Base-by-base conservation (phyloP, 2,888 invertebrate species). In the Brachylomia viminalis region DNA sequence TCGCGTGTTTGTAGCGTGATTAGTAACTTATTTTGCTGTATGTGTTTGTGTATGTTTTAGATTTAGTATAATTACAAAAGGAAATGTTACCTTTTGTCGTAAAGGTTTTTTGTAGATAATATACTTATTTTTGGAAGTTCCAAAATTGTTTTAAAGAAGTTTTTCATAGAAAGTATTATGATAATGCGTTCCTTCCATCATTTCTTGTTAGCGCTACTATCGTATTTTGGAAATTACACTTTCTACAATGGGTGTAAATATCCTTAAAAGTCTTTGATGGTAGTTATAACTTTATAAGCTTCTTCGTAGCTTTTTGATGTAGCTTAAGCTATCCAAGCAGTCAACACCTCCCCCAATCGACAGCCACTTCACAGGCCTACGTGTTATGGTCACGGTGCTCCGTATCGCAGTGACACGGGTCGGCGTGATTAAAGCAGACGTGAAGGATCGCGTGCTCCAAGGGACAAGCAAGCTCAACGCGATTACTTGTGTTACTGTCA, bases 1-100 rank as follows among this genome's bases (percentile, higher is more conserved):
- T 85, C 42, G 82, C 86, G 83, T 82, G 83, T 74, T 64, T 42
- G 47, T 17, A 59, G 42, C 54, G 58, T 67, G 66, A 84, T 80
- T 80, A 67, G 59, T 79, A 67, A 67, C 69, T 79, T 45, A 45
- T 42, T 84, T 84, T 69, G 56, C 13, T 79, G 15, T 58, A 27
- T 62, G n/a, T 20, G 20, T 59, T 17, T 52, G 20, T 59, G 23
- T 52, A 4, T 56, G n/a, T 45, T 81, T 47, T 27, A 42, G n/a
- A 81, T 81, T 45, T 77, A 54, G n/a, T n/a, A n/a, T n/a, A n/a
- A n/a, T n/a, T n/a, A n/a, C n/a, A n/a, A 42, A 71, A 30, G 42
- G 30, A 47, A 1, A 54, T 27, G n/a, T 73, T 33, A 13, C 47
- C 17, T 8, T 6, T 15, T 33, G 1, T 33, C 6, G 7, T 33